These are phyloP conservation scores for Leucania comma DNA, from an alignment of 2,888 invertebrate genomes.

Conservation along the genomic window DNA sequence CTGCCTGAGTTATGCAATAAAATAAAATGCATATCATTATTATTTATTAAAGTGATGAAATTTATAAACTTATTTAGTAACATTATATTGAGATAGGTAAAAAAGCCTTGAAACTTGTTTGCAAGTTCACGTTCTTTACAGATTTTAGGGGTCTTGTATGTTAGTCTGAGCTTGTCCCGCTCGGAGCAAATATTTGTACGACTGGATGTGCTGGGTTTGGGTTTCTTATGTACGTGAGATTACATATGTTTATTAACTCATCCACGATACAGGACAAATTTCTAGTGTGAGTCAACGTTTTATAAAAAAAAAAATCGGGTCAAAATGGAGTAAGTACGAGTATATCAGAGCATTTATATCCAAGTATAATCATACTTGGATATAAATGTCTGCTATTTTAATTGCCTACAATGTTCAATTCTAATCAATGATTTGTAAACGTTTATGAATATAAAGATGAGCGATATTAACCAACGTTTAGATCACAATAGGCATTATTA, in stretches of 20 bases:
- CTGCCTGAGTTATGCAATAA: conserved; percentile 2
- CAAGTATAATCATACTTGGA: too few species aligned
- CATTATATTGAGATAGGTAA: not conserved
- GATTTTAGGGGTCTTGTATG: not conserved
- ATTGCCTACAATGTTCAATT: not conserved
- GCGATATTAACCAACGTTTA: conserved; percentile 1
- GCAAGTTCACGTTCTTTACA: not conserved
- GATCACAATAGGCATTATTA: conserved; percentile 40
- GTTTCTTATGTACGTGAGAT: too few species aligned
- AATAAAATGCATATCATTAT: not conserved
- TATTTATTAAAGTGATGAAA: not conserved
- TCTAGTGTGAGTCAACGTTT: too few species aligned
- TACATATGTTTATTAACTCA: too few species aligned
- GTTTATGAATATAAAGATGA: conserved; percentile 30
- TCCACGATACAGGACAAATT: too few species aligned
- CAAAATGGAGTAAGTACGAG: not conserved
- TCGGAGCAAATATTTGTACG: too few species aligned
- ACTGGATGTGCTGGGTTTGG: too few species aligned
- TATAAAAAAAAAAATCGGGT: too few species aligned
- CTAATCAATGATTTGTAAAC: conserved; percentile 12
- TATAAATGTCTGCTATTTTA: not conserved
- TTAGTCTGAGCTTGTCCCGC: not conserved
- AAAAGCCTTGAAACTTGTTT: not conserved
- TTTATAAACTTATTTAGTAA: not conserved
- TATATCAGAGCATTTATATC: too few species aligned